Evolutionary conservation across 2,888 invertebrate species (phyloP), one percentile per base, ranked within the genome.

Genomic region (Conistra vaccinii): DNA sequence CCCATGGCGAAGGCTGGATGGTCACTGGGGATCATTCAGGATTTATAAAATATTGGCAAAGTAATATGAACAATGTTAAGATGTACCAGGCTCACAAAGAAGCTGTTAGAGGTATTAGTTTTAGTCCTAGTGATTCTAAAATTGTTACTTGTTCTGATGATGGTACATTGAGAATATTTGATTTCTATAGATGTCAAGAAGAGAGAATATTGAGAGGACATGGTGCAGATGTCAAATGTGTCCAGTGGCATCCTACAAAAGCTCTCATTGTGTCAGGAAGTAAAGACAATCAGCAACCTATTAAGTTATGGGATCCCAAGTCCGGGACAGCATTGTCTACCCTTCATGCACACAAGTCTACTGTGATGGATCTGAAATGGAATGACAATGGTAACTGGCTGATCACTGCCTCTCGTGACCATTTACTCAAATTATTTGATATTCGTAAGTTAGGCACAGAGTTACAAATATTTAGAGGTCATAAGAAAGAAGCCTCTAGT

Each of bases 41-140:
- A 79, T 99, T 99, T 94, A 99, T 99, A 85, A 99, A 99, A 93
- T 99, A 99, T 97, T 99, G 99, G 99, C 99, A 99, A 97, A 99
- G 99, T 89, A 99, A 99, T 96, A 99, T 99, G 99, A 99, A 99
- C 97, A 99, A 99, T 97, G 99, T 99, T 76, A 99, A 99, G 97
- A 99, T 99, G 99, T 99, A 99, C 97, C 99, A 99, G 97, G 99
- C 99, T 75, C 99, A 99, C 96, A 99, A 99, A 97, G 99, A 99
- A 97, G 99, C 99, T 86, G 98, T 99, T 90, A 98, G 99, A 95
- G 99, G 99, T 97, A 98, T 99, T 97, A 99, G 99, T 97, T 99
- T 99, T 97, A 99, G 99, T 97, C 99, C 99, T 73, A 98, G 98
- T 93, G 99, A 99, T 97, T 98, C 98, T 93, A 99, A 99, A 97